phyloP scores from a whole-genome alignment of 2,888 invertebrate species.

The Pseudanteris insignis region DNA sequence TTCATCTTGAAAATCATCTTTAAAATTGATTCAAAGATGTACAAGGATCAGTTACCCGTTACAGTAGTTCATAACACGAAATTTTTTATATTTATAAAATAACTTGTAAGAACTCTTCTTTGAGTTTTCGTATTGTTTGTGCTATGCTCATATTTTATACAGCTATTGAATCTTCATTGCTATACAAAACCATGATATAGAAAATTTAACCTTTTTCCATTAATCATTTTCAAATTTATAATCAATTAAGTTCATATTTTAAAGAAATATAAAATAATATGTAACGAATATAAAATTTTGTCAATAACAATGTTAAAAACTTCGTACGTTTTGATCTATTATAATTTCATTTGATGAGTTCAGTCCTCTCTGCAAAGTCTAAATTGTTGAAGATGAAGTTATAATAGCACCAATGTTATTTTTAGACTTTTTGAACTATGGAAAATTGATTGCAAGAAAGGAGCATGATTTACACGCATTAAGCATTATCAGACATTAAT shows the following conservation, averaged over 20 bases:
- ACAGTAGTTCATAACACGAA: too few species aligned
- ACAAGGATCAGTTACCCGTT: slow-evolving; percentile 13
- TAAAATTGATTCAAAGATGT: slow-evolving; percentile 38
- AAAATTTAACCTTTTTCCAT: too few species aligned
- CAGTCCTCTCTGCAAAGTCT: slow-evolving; percentile 9
- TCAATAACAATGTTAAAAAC: slow-evolving; percentile 3
- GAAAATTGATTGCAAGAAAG: slow-evolving; percentile 39
- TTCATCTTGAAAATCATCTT: slow-evolving; percentile 21
- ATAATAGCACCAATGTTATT: slow-evolving; percentile 46
- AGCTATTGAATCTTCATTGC: too few species aligned
- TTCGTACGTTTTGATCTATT: neutral
- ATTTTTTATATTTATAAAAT: too few species aligned
- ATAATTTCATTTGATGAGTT: neutral
- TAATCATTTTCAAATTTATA: slow-evolving; percentile 31
- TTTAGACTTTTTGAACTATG: slow-evolving; percentile 15
- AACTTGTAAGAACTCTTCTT: too few species aligned
- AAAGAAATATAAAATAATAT: slow-evolving; percentile 56
- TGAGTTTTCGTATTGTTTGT: too few species aligned
- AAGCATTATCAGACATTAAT: slow-evolving; percentile 24
- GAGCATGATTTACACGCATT: slow-evolving; percentile 1
- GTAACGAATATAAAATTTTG: slow-evolving; percentile 55
- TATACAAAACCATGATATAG: too few species aligned
- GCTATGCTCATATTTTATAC: too few species aligned
- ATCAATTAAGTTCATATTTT: slow-evolving; percentile 48
- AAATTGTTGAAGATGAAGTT: slow-evolving; percentile 38